Evolutionary conservation across 2,113 vertebrate species (phyloP), one percentile per base, ranked within the genome.

Genomic region (Scolopax mira): DNA sequence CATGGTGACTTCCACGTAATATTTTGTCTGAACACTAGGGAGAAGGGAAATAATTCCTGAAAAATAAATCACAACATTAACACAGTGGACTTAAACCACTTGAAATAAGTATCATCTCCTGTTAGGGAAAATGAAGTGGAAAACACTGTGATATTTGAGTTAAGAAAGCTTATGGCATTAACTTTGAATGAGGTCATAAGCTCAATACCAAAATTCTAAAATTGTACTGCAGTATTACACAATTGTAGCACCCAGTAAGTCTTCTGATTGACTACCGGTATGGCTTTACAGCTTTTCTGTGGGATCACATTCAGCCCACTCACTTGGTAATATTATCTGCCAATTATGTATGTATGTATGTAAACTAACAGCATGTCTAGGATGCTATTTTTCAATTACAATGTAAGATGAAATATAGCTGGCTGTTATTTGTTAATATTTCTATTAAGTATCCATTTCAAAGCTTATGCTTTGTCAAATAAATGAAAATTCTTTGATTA

Each of bases 81-180:
- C 14, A 24, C 2, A 3, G 31, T 84, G 44, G 35, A 77, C 91
- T 87, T 85, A 87, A 93, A 80, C 30, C 44, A 92, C 52, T 93
- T 94, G 35, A 91, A 89, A 91, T 51, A 65, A 11, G 8, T 79
- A 79, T 75, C 54, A 22, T 70, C 23, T 93, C 55, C 48, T 80
- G 21, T 80, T 81, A 80, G 30, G 44, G 27, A 74, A 73, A 75
- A 41, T 28, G 31, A 89, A 89, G 71, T 88, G 31, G 33, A 78
- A 92, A 88, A 77, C 31, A 19, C 42, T 66, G 37, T n/a, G 69
- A 25, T 89, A 72, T 85, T 66, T 90, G 42, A 78, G 54, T 86
- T 95, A 61, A 78, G 83, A 93, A 93, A 90, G 79, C 73, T 96
- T 89, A 92, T 60, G 46, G 69, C 39, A 61, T 95, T 97, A 91